Base-by-base conservation (phyloP, 1,140 invertebrate species). In the Pinna nobilis region DNA sequence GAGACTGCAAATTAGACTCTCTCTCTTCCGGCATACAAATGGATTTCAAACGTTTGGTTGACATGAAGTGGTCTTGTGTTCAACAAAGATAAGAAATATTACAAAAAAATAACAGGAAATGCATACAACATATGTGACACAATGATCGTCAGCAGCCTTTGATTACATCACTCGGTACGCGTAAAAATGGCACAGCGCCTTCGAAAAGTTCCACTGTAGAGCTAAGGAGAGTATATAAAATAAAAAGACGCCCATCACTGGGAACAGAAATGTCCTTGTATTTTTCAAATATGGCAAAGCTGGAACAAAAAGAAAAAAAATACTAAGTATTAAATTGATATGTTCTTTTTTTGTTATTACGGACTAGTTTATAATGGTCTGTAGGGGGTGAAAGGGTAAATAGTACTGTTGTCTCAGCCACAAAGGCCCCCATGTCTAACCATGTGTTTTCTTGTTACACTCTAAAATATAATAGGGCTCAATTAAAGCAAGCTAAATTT, bases 271-370 rank as follows among this genome's bases (percentile, higher is more conserved):
- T 41, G 95, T 89, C 83, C 97, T 92, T 0, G 96, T 97, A 80
- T 95, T 96, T 80, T 95, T 93, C 49, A 99, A 90, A 87, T 96
- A 95, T 57, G 97, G 95, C 78, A 99, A 92, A 88, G 95, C 96
- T 97, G 91, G 77, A 93, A 89, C 64, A 47, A 78, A 66, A 63
- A 70, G 77, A 39, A 32, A 39, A 2, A 59, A 57, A 50, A 59
- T n/a, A 33, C 28, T 23, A 18, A 3, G 30, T 7, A 2, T n/a
- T 51, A 5, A 9, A 2, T 18, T 18, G 20, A 18, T 47, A 47
- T 47, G 15, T 47, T 47, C 15, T 4, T 47, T 20, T 18, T 2
- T 47, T 47, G 20, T 47, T 47, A 47, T 20, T 18, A 47, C n/a
- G n/a, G n/a, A n/a, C n/a, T n/a, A n/a, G n/a, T n/a, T n/a, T n/a